Percentiles rank a stretch among this genome's conserved stretches.
These are phyloP conservation scores for Drosophila murphyi DNA, from an alignment of 1,140 invertebrate species.

Conservation along the genomic window DNA sequence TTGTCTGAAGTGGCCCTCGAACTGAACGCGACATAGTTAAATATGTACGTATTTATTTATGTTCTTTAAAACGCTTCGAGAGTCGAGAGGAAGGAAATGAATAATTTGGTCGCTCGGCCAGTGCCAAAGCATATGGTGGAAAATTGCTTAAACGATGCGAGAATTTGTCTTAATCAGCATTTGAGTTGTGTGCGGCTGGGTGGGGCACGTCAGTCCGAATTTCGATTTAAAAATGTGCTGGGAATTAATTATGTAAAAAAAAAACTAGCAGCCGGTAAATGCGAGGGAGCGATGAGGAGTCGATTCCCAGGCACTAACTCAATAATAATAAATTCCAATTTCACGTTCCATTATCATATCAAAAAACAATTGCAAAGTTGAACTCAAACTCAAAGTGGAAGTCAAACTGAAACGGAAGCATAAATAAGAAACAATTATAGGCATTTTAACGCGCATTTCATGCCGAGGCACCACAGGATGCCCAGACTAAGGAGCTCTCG, in stretches of 20 bases:
- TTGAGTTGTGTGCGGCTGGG: constrained; percentile 12
- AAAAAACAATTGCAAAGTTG: constrained; percentile 26
- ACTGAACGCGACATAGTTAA: constrained; percentile 40
- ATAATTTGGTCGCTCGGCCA: constrained; percentile 59
- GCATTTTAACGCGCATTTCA: constrained; percentile 71
- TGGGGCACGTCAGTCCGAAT: neutral
- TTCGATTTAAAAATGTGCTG: constrained; percentile 1
- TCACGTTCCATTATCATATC: constrained; percentile 55
- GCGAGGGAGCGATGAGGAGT: neutral
- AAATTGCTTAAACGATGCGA: constrained; percentile 45
- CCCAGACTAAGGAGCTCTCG: constrained; percentile 35
- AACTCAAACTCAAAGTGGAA: constrained; percentile 6
- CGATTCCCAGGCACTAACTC: constrained; percentile 13
- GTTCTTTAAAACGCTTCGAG: constrained; percentile 18
- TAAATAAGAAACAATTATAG: constrained; percentile 82
- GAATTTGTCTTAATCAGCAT: constrained; percentile 73
- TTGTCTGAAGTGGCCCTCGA: constrained; percentile 64
- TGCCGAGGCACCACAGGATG: constrained; percentile 63
- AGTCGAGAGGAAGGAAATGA: constrained; percentile 62
- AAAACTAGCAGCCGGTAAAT: neutral
- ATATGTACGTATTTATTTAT: constrained; percentile 33
- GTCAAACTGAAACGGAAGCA: constrained; percentile 56
- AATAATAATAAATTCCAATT: constrained; percentile 36
- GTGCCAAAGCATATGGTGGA: constrained; percentile 20
- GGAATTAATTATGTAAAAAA: constrained; percentile 13